phyloP scores from a whole-genome alignment of 2,113 vertebrate species.

The Muntiacus muntjak region DNA sequence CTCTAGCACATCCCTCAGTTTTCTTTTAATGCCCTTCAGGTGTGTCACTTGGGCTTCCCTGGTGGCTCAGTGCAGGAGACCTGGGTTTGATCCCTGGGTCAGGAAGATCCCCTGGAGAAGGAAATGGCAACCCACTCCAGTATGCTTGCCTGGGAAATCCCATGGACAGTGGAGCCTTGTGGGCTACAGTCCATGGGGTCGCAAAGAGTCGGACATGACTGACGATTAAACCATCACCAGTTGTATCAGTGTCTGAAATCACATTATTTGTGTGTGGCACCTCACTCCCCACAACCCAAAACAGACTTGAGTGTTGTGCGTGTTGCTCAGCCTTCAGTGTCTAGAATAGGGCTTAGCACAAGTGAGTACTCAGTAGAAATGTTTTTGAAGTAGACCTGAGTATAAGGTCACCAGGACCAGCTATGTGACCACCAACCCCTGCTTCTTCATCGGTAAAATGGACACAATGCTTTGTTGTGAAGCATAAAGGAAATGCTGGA shows the following conservation, averaged over 20 bases:
- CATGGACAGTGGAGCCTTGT: neutral
- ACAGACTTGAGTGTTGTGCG: neutral
- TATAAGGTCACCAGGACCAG: neutral
- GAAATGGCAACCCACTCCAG: neutral
- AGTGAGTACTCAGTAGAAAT: neutral
- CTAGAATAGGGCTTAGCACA: neutral
- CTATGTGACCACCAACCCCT: neutral
- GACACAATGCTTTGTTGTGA: neutral
- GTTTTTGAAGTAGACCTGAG: neutral
- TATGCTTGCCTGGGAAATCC: neutral
- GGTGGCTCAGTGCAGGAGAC: neutral
- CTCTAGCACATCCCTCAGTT: neutral
- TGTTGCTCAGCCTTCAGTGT: neutral
- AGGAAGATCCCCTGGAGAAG: neutral
- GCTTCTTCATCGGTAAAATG: neutral
- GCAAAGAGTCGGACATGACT: neutral
- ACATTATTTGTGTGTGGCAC: neutral
- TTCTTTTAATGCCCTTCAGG: neutral
- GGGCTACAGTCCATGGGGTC: neutral
- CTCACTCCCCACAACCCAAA: neutral
- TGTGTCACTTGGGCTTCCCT: neutral
- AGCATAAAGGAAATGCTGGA: constrained; percentile 18
- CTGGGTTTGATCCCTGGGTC: neutral
- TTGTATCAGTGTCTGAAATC: neutral
- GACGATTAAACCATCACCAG: neutral